phyloP scores from a whole-genome alignment of 2,113 vertebrate genomes.

The Falco punctatus region DNA sequence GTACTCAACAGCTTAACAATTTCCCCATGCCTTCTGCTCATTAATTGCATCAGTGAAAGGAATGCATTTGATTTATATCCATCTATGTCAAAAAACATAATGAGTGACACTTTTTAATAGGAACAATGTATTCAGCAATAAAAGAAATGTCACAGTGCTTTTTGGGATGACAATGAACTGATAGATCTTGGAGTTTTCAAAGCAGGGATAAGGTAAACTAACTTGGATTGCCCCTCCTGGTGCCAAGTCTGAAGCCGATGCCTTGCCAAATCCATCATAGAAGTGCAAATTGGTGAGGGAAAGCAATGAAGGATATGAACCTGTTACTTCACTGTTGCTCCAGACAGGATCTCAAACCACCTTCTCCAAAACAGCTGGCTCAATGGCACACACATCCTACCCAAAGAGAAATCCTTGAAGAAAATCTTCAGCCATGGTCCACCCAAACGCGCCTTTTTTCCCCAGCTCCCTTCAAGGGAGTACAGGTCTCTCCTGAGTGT shows the following conservation, averaged over 20 bases:
- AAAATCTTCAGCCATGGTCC: not conserved
- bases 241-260: slow-evolving; percentile 8
- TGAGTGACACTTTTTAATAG: slow-evolving; percentile 11
- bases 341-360: not conserved
- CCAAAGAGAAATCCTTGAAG: not conserved
- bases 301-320: not conserved
- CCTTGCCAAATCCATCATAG: slow-evolving; percentile 11
- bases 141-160: slow-evolving; percentile 10
- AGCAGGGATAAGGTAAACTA: not conserved
- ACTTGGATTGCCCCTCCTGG: not conserved
- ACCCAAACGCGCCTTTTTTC: not conserved
- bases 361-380: not conserved
- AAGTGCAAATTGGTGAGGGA: slow-evolving; percentile 5
- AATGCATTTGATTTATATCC: slow-evolving; percentile 18
- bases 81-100: not conserved
- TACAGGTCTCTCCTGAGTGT: not conserved
- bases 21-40: not conserved
- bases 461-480: not conserved
- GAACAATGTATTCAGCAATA: slow-evolving; percentile 4
- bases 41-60: slow-evolving; percentile 27
- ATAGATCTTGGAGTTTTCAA: not conserved
- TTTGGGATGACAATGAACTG: slow-evolving; percentile 14
- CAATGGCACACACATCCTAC: not conserved
- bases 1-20: slow-evolving; percentile 2
- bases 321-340: not conserved